Percentiles rank a stretch among this genome's conserved stretches.
phyloP scores from a whole-genome alignment of 1,140 invertebrate species.

The Megalonaias nervosa region DNA sequence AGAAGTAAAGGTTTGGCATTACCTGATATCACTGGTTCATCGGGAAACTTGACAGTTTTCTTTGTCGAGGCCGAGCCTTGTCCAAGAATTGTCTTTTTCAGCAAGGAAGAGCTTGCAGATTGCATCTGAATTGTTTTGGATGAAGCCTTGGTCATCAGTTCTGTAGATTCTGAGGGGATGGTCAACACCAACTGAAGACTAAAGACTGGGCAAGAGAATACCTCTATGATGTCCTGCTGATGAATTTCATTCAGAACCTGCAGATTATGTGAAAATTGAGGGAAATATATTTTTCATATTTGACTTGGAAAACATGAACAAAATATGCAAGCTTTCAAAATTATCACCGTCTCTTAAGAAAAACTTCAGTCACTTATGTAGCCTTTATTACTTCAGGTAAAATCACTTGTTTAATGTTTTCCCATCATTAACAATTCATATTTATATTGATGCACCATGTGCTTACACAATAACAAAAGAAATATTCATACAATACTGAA shows the following conservation, averaged over 20 bases:
- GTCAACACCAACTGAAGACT: constrained; percentile 61
- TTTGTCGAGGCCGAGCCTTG: constrained; percentile 28
- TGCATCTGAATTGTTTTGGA: not conserved
- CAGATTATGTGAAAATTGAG: not conserved
- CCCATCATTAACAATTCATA: too few species aligned
- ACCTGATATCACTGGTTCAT: constrained; percentile 42
- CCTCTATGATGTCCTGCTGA: constrained; percentile 58
- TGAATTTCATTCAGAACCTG: constrained; percentile 66
- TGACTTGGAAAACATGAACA: too few species aligned
- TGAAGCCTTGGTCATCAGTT: constrained; percentile 13
- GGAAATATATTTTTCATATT: too few species aligned
- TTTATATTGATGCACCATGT: too few species aligned
- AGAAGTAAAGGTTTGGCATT: not conserved
- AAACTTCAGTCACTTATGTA: too few species aligned
- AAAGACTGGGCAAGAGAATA: constrained; percentile 62
- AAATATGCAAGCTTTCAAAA: too few species aligned
- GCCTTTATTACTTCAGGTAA: too few species aligned
- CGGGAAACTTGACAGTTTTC: constrained; percentile 57
- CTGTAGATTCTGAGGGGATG: constrained; percentile 40
- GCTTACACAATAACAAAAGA: too few species aligned
- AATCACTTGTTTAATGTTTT: too few species aligned
- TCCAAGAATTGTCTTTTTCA: constrained; percentile 24
- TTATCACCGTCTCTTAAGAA: too few species aligned
- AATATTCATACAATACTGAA: too few species aligned
- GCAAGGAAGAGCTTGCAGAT: constrained; percentile 6